phyloP scores from a whole-genome alignment of 1,140 invertebrate species.

The Pantala flavescens region DNA sequence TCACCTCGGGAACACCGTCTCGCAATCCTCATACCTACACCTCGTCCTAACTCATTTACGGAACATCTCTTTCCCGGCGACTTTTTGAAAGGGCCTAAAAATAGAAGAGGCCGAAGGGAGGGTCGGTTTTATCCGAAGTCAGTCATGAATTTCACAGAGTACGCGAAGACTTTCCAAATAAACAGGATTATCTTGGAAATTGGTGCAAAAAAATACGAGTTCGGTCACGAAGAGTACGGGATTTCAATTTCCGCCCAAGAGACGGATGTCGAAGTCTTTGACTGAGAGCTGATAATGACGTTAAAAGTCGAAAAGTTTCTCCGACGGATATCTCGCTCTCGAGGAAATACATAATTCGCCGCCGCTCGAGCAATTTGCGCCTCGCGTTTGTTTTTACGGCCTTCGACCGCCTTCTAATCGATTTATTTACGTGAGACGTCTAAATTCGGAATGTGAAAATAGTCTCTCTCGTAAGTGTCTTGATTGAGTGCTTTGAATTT shows the following conservation, averaged over 20 bases:
- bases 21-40: no score
- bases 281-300: background rate
- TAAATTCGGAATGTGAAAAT: no score
- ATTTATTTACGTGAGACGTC: no score
- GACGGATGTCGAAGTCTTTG: background rate
- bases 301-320: background rate
- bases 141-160: background rate
- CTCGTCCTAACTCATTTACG: background rate
- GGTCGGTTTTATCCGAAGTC: background rate
- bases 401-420: no score
- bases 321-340: no score
- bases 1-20: no score
- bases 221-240: background rate
- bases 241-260: background rate
- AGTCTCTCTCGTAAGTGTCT: no score
- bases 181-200: background rate
- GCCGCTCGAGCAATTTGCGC: no score
- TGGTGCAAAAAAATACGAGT: background rate
- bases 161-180: background rate
- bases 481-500: no score
- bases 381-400: no score
- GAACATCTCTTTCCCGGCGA: background rate
- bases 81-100: background rate
- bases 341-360: no score
- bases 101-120: background rate